Evolutionary conservation across 2,888 invertebrate species (phyloP).

Genomic region (Melanostoma scalare): DNA sequence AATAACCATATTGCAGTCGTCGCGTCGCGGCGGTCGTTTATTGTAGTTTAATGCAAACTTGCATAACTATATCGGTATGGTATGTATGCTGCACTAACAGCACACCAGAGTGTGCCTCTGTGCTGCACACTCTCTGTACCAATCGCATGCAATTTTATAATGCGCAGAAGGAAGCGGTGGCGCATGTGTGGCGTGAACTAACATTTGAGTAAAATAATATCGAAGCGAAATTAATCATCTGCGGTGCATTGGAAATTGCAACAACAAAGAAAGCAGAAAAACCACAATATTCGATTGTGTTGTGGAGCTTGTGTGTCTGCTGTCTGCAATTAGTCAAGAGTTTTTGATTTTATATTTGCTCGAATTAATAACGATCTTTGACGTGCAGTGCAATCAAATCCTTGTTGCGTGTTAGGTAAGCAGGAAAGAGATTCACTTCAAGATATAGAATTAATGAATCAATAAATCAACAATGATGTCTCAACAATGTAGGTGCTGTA

Average conservation of each 20-base stretch:
- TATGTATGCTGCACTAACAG: constrained; percentile 3
- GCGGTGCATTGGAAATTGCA: constrained; percentile 30
- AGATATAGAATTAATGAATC: constrained; percentile 25
- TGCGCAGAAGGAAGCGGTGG: constrained; percentile 48
- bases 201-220: constrained; percentile 50
- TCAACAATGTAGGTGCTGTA: neutral
- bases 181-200: constrained; percentile 46
- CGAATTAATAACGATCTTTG: constrained; percentile 37
- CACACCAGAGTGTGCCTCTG: constrained; percentile 1
- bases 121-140: constrained; percentile 36
- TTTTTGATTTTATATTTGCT: constrained; percentile 41
- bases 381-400: constrained; percentile 36
- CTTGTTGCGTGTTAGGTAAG: constrained; percentile 38
- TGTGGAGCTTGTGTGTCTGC: constrained; percentile 1
- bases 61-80: constrained; percentile 48
- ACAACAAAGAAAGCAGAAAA: constrained; percentile 9
- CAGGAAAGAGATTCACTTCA: constrained; percentile 57
- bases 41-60: constrained; percentile 57
- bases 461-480: constrained; percentile 10
- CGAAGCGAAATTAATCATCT: constrained; percentile 62
- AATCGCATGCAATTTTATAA: constrained; percentile 45
- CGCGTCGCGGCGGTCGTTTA: constrained; percentile 25
- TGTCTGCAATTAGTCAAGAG: constrained; percentile 47
- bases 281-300: constrained; percentile 13
- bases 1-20: neutral